phyloP scores from a whole-genome alignment of 2,797 vertebrate genomes.

The Mormyrops boulengeri region DNA sequence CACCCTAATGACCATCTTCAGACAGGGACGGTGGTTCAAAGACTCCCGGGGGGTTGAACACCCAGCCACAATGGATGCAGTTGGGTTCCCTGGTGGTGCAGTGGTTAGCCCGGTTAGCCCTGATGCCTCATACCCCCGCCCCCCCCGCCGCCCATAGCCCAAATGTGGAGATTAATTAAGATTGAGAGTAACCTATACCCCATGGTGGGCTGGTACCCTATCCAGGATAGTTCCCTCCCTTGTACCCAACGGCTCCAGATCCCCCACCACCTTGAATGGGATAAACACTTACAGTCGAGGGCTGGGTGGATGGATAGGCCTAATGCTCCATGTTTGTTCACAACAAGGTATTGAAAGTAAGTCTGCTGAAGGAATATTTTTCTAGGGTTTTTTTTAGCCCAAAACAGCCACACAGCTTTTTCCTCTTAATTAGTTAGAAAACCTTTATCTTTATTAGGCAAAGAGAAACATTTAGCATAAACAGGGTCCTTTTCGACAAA shows the following conservation, averaged over 20 bases:
- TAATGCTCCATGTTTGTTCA: neutral
- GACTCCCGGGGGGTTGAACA: neutral
- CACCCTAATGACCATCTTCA: neutral
- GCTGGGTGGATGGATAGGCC: neutral
- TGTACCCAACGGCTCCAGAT: too few species aligned
- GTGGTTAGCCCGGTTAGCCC: neutral
- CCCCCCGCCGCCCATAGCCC: neutral
- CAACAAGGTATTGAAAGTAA: neutral
- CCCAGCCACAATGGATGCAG: neutral
- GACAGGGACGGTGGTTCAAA: neutral
- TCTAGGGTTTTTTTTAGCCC: neutral
- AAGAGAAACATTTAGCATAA: neutral
- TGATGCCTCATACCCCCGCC: too few species aligned
- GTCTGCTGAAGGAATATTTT: neutral
- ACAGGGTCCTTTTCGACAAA: neutral
- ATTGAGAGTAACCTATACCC: neutral
- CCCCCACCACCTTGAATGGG: too few species aligned
- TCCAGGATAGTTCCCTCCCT: too few species aligned
- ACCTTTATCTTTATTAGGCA: neutral
- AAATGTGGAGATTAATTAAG: neutral
- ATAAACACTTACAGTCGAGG: too few species aligned
- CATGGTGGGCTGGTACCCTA: neutral
- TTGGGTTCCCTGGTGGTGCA: neutral
- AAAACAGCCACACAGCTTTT: neutral
- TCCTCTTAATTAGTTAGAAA: neutral